Evolutionary conservation across 2,113 vertebrate genomes (phyloP).

Genomic region (Aptenodytes patagonicus): DNA sequence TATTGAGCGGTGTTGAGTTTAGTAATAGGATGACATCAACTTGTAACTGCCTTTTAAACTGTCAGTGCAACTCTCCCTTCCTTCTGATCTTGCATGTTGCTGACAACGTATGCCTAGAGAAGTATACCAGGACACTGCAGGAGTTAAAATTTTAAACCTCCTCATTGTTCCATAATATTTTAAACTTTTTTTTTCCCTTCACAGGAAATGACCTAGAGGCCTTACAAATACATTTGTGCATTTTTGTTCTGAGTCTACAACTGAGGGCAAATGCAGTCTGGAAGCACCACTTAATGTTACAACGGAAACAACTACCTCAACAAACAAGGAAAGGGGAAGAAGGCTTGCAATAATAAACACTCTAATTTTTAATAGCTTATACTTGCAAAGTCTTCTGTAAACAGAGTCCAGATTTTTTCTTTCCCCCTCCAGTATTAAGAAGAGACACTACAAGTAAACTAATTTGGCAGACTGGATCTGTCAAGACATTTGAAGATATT

Average conservation of each 20-base stretch:
- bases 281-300: conserved; percentile 84
- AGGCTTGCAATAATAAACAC: conserved; percentile 75
- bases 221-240: conserved; percentile 89
- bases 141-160: conserved; percentile 53
- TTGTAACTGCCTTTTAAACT: neutral
- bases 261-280: conserved; percentile 77
- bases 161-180: conserved; percentile 60
- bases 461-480: conserved; percentile 91
- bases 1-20: neutral
- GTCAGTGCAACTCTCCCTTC: neutral
- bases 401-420: conserved; percentile 26
- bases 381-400: conserved; percentile 65
- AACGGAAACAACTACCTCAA: conserved; percentile 93
- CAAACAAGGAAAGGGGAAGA: conserved; percentile 76
- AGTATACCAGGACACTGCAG: neutral
- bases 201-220: conserved; percentile 98
- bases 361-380: conserved; percentile 58
- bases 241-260: conserved; percentile 81
- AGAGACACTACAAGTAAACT: conserved; percentile 73
- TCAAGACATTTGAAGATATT: conserved; percentile 67
- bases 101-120: neutral
- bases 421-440: conserved; percentile 35
- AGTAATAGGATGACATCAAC: neutral
- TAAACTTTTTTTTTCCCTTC: conserved; percentile 30
- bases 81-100: neutral